Evolutionary conservation across 92 coral and sea anemone species (phyloP), one percentile per base, ranked within the genome.

Genomic region (Epizoanthus rinbou): DNA sequence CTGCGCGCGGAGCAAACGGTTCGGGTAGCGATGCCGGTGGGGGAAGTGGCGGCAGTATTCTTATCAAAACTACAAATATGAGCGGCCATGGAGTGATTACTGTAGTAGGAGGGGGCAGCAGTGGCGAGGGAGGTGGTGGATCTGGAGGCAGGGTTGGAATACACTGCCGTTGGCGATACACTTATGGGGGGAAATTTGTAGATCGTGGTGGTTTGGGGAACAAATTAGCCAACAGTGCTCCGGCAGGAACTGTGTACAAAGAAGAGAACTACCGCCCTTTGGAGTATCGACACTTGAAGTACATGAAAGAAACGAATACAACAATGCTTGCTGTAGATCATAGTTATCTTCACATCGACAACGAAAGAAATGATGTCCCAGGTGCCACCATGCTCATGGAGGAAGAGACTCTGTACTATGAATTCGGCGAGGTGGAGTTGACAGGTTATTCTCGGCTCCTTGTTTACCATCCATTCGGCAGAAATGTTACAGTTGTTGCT

Each of bases 101-200:
- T 6, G 93, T 90, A 39, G 80, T 79, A 13, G 93, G 93, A 28
- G 93, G 93, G 39, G 52, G 54, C 39, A 80, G 88, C 0, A 57
- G 60, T 15, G 93, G 93, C 21, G 8, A 21, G 17, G 93, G 93
- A 4, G 93, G 93, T 84, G 93, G 90, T 19, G 93, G 90, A 3
- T 71, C 93, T 11, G 93, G 93, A 79, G 93, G 93, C 31, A 83
- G 93, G 84, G 86, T 87, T 54, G 90, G 88, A 50, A 87, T 90
- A 37, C 93, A 90, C 59, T 90, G 93, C 64, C 88, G 90, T 15
- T 90, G 93, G 93, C 89, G 88, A 39, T 90, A 86, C 85, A 74
- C 88, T 8, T 90, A 31, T 58, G 84, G 87, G 6, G 93, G 93
- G 6, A 80, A 73, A 70, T 76, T 90, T 56, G 53, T 81, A 7